Base-by-base conservation (phyloP, 2,888 invertebrate species). In the Boloria euphrosyne region DNA sequence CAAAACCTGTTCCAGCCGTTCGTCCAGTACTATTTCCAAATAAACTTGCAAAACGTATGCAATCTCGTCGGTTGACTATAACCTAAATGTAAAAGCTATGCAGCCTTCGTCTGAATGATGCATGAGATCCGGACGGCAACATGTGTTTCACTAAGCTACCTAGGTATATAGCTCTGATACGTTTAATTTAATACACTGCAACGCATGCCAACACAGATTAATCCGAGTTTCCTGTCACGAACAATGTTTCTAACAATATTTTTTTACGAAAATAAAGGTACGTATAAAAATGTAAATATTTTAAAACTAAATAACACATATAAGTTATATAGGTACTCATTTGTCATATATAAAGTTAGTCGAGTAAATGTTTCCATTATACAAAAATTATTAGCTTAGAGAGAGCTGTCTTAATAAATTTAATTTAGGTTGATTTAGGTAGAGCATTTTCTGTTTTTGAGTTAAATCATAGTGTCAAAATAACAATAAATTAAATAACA, bases 121-220 rank as follows among this genome's bases (percentile, higher is more conserved):
- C 61, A 69, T 69, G 69, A 67, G 67, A 67, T 67, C 67, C 69
- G 67, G 62, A 60, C 64, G 55, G 61, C 66, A 64, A 61, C 64
- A 66, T 64, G 58, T 67, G 69, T 64, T 66, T 52, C 49, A 55
- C 65, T 61, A 53, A 69, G 67, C 66, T 61, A 64, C 54, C 64
- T 61, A 22, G 22, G 22, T 22, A 64, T 69, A 67, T 66, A 50
- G 52, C 66, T 66, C 59, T 52, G 61, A 62, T 60, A 66, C 62
- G 62, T 66, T 64, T 68, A 71, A 68, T 66, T 67, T 71, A 70
- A 70, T 71, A 67, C 67, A 69, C 65, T 70, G 65, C 66, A 70
- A 68, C 53, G 68, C 58, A 66, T 66, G 71, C 71, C 70, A 68
- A 70, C 66, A 71, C 59, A 66, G 68, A 70, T 71, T 70, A 66